Evolutionary conservation across 2,113 vertebrate species (phyloP).

Genomic region (cattle (Bos taurus)): ARS-UCD2.0 NC_037357.1:94224001-94224500

Average conservation of each 20-base stretch:
- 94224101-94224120: neutral
- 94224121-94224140: neutral
- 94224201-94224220: neutral
- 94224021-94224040: neutral
- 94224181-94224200: neutral
- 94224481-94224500: neutral
- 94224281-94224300: neutral
- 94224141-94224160: neutral
- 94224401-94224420: neutral
- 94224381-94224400: neutral
- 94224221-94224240: neutral
- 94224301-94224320: neutral
- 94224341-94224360: neutral
- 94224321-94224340: neutral
- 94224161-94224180: neutral
- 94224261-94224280: neutral
- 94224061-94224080: neutral
- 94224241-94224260: neutral
- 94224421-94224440: neutral
- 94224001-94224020: neutral
- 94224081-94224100: neutral
- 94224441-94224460: neutral
- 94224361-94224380: neutral
- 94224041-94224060: neutral
- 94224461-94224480: neutral